A percentile compares a stretch with the other conserved stretches of the same genome.
Evolutionary conservation across 2,797 vertebrate species (phyloP).

Genomic region (Apodemus agrarius): DNA sequence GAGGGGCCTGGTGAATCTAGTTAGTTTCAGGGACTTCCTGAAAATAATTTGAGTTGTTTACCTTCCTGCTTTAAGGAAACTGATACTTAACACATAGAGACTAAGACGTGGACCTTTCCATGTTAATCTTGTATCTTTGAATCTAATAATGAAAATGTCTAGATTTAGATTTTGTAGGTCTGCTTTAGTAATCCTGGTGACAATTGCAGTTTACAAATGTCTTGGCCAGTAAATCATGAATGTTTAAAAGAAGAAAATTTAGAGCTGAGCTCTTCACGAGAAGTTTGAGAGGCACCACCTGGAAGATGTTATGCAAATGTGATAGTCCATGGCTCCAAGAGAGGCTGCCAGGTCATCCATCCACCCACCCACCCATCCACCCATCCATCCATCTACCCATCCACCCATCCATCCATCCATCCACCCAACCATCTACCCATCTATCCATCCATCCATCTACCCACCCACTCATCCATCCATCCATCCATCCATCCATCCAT

Average conservation of each 20-base stretch:
- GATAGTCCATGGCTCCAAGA: not conserved
- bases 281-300: not conserved
- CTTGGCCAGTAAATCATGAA: not conserved
- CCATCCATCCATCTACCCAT: not conserved
- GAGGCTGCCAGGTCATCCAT: not conserved
- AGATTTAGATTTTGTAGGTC: not conserved
- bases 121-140: constrained; percentile 13
- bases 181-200: constrained; percentile 44
- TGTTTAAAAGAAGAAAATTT: not conserved
- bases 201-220: constrained; percentile 5
- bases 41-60: not conserved
- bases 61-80: not conserved
- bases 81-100: not conserved
- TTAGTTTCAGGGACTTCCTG: not conserved
- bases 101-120: not conserved
- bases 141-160: constrained; percentile 40
- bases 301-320: not conserved
- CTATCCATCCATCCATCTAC: not conserved
- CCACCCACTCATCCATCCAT: too few species aligned
- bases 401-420: not conserved
- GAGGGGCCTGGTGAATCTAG: not conserved
- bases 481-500: not conserved
- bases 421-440: not conserved
- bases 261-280: not conserved
- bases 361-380: not conserved